These are phyloP conservation scores for Erpornis zantholeuca DNA, from an alignment of 2,113 vertebrate species.

Conservation along the genomic window DNA sequence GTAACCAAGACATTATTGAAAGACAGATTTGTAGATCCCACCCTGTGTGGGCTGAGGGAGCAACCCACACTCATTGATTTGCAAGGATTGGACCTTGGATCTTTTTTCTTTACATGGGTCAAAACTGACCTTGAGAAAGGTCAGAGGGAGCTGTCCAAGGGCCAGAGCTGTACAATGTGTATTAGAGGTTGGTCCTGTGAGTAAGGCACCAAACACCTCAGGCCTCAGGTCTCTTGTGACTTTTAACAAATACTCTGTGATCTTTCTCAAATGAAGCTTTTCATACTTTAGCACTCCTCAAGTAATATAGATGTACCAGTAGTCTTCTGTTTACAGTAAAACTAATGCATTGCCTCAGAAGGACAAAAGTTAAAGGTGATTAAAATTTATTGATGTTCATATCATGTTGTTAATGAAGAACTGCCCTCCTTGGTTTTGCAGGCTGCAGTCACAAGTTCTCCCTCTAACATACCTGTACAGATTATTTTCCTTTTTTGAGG, in stretches of 20 bases:
- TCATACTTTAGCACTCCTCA: neutral
- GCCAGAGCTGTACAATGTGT: neutral
- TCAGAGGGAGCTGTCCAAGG: neutral
- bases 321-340: neutral
- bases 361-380: neutral
- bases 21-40: neutral
- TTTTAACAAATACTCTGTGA: neutral
- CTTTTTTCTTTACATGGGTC: neutral
- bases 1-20: neutral
- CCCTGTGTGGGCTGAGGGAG: neutral
- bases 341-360: neutral
- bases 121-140: neutral
- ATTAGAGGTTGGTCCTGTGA: neutral
- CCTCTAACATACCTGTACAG: neutral
- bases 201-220: neutral
- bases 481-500: neutral
- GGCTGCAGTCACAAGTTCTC: neutral
- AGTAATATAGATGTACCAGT: neutral
- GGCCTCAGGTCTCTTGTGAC: neutral
- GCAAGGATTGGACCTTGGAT: neutral
- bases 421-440: neutral
- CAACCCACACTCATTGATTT: neutral
- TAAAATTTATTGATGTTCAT: neutral
- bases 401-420: neutral
- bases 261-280: neutral